Evolutionary conservation across 2,113 vertebrate species (phyloP).

Genomic region (Podarcis muralis): DNA sequence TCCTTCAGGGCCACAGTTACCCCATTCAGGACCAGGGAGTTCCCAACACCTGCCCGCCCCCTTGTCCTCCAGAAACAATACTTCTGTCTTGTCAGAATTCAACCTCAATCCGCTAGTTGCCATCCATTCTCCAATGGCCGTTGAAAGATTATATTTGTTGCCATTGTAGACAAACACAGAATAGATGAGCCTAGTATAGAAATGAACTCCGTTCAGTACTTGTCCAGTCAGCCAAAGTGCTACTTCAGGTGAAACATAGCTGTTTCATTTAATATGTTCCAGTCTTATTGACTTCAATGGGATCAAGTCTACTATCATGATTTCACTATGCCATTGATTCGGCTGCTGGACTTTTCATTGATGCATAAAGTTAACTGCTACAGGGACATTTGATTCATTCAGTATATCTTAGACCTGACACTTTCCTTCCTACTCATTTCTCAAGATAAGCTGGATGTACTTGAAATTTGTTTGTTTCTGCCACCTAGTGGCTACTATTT

Average conservation of each 20-base stretch:
- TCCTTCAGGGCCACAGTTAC: no score
- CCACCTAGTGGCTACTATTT: constrained; percentile 73
- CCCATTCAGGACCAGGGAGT: no score
- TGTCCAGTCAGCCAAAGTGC: neutral
- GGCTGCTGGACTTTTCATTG: neutral
- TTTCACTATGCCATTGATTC: neutral
- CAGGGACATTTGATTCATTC: neutral
- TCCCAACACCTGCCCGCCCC: no score
- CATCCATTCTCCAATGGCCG: neutral
- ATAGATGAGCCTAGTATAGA: neutral
- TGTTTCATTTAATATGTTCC: neutral
- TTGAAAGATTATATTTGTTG: neutral
- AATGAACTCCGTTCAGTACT: neutral
- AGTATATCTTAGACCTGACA: neutral
- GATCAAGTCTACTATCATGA: neutral
- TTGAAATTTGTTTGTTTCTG: constrained; percentile 72
- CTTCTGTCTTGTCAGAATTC: no score
- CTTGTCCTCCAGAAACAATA: no score
- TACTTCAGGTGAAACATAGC: neutral
- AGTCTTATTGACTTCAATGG: neutral
- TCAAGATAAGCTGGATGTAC: neutral
- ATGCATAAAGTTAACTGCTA: neutral
- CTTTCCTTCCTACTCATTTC: neutral
- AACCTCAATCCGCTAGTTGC: neutral
- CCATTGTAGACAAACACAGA: neutral